Conservation (phyloP, 2,113 vertebrate genomes). For the Okapia johnstoni region DNA sequence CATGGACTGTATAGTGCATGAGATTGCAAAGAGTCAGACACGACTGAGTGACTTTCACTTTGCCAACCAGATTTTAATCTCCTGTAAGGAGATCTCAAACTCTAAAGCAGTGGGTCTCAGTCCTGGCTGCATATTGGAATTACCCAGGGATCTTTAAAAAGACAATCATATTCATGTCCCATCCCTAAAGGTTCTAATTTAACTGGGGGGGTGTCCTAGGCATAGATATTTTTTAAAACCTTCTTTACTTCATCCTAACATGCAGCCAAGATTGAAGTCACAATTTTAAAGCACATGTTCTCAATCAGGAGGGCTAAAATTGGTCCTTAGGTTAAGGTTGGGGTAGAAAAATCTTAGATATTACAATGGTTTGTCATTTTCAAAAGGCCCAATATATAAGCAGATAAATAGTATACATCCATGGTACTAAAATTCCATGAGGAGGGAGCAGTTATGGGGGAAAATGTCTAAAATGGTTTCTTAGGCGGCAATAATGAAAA, state of each 20-base stretch:
- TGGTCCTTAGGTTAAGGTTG: neutral
- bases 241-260: neutral
- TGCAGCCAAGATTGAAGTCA: neutral
- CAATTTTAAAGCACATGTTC: neutral
- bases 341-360: neutral
- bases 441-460: neutral
- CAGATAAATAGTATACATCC: neutral
- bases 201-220: neutral
- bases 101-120: neutral
- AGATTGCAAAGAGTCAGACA: neutral
- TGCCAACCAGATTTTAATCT: conserved; percentile 37
- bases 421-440: neutral
- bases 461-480: neutral
- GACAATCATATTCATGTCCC: neutral
- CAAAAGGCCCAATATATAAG: neutral
- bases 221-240: neutral
- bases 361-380: neutral
- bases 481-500: neutral
- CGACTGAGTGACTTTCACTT: neutral
- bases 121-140: neutral
- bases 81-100: neutral
- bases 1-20: neutral
- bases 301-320: neutral
- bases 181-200: neutral
- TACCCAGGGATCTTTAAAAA: conserved; percentile 34